Percentiles rank a stretch among this genome's conserved stretches.
Evolutionary conservation across 2,888 invertebrate species (phyloP).

Genomic region (Coelogynopora nodosa): DNA sequence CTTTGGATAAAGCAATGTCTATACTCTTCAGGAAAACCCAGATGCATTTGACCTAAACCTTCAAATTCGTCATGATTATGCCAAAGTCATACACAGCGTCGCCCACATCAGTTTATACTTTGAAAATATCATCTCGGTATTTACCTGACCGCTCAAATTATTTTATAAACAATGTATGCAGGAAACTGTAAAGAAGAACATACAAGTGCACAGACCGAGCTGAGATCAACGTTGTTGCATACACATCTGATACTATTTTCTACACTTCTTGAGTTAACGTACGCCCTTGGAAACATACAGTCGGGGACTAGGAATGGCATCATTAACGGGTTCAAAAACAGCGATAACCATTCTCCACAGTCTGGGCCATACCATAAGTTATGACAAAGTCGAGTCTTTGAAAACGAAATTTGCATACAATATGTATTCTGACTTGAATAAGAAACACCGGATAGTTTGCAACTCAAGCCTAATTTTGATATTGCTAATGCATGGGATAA

Average conservation of each 20-base stretch:
- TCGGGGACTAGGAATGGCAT: not conserved
- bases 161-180: not conserved
- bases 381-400: not conserved
- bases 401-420: not conserved
- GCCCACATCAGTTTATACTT: too few relatives aligned
- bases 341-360: not conserved
- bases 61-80: not conserved
- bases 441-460: too few relatives aligned
- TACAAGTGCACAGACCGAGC: not conserved
- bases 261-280: not conserved
- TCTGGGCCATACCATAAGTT: not conserved
- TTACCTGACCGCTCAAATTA: not conserved
- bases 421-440: conserved; percentile 30
- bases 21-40: not conserved
- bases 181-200: not conserved
- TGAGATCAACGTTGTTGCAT: not conserved
- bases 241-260: not conserved
- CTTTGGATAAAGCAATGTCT: not conserved
- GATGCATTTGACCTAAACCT: not conserved
- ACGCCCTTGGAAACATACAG: conserved; percentile 27
- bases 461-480: too few relatives aligned
- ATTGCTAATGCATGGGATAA: too few relatives aligned
- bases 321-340: conserved; percentile 7
- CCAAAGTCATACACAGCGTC: too few relatives aligned
- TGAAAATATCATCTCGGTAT: too few relatives aligned